These are phyloP conservation scores for Clarias platycephalus DNA, from an alignment of 2,797 vertebrate genomes.

Conservation along the genomic window DNA sequence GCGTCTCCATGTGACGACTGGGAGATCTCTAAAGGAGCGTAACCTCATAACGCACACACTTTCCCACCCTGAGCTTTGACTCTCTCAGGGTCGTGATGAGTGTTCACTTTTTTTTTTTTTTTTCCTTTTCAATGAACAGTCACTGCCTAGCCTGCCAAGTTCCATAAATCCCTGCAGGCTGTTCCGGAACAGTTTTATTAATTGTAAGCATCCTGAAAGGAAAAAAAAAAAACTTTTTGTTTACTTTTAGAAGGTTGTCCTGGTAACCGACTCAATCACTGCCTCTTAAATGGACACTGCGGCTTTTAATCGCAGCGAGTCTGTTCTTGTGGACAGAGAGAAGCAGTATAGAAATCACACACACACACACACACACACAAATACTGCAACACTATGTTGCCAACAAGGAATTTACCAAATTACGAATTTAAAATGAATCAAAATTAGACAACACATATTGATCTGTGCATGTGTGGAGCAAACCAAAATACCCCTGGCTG, in stretches of 20 bases:
- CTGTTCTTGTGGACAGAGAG: slow-evolving; percentile 78
- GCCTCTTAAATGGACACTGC: slow-evolving; percentile 81
- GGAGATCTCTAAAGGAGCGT: neutral
- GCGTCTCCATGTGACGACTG: neutral
- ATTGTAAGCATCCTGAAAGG: slow-evolving; percentile 82
- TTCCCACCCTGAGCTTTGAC: slow-evolving; percentile 32
- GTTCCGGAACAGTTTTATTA: slow-evolving; percentile 85
- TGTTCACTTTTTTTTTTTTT: slow-evolving; percentile 44
- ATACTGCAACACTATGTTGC: neutral
- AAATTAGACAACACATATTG: slow-evolving; percentile 39
- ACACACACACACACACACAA: neutral
- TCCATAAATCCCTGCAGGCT: slow-evolving; percentile 76
- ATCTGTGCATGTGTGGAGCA: slow-evolving; percentile 24
- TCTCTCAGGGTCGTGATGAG: slow-evolving; percentile 42
- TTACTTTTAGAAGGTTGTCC: slow-evolving; percentile 86
- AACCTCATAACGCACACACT: slow-evolving; percentile 26
- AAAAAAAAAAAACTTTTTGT: slow-evolving; percentile 72
- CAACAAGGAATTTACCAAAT: slow-evolving; percentile 10
- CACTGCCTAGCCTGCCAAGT: slow-evolving; percentile 81
- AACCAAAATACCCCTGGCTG: neutral
- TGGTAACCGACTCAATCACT: slow-evolving; percentile 80
- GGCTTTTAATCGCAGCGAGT: slow-evolving; percentile 78
- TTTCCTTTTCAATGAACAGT: slow-evolving; percentile 78
- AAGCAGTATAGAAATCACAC: neutral
- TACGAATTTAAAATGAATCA: slow-evolving; percentile 32